Percentiles rank a stretch among this genome's conserved stretches.
Conservation (phyloP, 2,113 vertebrate genomes). For the Xiphorhynchus elegans region DNA sequence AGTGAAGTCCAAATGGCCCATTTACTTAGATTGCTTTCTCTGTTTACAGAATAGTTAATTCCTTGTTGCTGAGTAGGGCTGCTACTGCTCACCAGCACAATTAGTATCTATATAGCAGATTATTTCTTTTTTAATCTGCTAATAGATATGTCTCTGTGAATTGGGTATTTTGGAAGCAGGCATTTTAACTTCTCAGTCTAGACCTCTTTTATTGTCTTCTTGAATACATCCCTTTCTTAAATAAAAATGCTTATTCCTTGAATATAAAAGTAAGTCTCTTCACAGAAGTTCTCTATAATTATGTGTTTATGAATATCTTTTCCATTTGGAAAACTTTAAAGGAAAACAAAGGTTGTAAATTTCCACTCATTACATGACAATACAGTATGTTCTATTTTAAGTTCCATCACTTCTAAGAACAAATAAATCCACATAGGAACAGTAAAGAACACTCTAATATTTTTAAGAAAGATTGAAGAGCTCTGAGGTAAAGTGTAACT, state of each 20-base stretch:
- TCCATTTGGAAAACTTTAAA: not conserved
- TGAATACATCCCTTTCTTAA: not conserved
- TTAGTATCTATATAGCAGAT: not conserved
- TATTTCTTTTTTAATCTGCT: not conserved
- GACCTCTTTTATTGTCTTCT: not conserved
- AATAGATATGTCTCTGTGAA: not conserved
- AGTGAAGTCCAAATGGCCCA: not conserved
- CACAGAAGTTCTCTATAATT: not conserved
- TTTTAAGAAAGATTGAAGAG: not conserved
- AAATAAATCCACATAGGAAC: not conserved
- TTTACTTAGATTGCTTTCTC: not conserved
- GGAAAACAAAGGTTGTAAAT: not conserved
- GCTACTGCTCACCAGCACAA: not conserved
- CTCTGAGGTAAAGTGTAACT: not conserved
- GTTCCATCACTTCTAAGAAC: not conserved
- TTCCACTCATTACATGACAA: not conserved
- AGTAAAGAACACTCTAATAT: not conserved
- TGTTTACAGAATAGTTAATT: not conserved
- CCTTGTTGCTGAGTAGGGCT: not conserved
- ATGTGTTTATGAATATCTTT: not conserved
- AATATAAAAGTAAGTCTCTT: not conserved
- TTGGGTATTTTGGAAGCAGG: not conserved
- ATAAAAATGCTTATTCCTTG: not conserved
- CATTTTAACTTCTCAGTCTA: not conserved
- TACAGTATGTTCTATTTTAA: not conserved